Base-by-base conservation (phyloP, 1,140 invertebrate species). In the Akabosia matsudoensis region DNA sequence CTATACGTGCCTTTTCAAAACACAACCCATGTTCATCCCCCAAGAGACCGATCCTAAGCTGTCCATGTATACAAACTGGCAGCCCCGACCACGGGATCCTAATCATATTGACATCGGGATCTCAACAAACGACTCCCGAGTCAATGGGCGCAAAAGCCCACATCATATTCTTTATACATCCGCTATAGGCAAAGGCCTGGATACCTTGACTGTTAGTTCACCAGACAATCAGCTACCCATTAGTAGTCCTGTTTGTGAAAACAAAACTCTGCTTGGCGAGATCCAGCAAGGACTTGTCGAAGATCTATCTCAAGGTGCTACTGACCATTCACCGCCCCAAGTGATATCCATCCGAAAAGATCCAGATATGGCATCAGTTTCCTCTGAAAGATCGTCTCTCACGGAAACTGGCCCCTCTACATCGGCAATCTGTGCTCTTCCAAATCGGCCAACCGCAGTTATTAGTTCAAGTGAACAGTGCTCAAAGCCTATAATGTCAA, bases 11-110 rank as follows among this genome's bases (percentile, higher is more conserved):
- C 86, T 95, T 24, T 96, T 96, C 83, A 90, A 93, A 79, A 92
- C 95, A 0, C 96, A 98, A 84, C 96, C 97, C 0, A 97, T 96
- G 86, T 98, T 97, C 84, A 94, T 97, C 51, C 85, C 85, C 16
- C 88, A 90, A 80, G 85, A 86, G 7, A 90, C 90, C 0, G 92
- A 95, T 83, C 91, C 93, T 79, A 94, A 92, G 82, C 86, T 98
- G 51, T 97, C 96, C 18, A 99, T 99, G 96, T 99, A 99, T 83
- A 97, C 95, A 13, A 97, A 98, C 84, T 99, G 97, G 97, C 91
- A 81, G 80, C 76, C 80, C 14, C 54, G 80, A 31, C 76, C 78
- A 45, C 75, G 37, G 52, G 71, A 78, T 61, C 75, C 75, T 28
- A 81, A 78, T 51, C 73, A 80, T 54, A 61, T 70, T 1, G 78